Evolutionary conservation across 2,888 invertebrate genomes (phyloP).

Genomic region (Pemphredon lugubris): DNA sequence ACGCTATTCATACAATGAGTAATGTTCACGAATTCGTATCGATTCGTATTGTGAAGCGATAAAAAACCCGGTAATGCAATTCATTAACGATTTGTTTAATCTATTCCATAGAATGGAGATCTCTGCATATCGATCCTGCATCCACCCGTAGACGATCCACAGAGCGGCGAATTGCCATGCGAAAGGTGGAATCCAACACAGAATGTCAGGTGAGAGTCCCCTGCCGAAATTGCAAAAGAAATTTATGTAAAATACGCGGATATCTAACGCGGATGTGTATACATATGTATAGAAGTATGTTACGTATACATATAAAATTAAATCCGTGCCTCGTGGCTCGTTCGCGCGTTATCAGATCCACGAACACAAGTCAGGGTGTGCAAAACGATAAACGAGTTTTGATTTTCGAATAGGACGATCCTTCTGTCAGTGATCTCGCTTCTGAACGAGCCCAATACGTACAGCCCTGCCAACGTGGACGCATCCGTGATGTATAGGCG

Average conservation of each 20-base stretch:
- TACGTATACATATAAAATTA: too few relatives aligned
- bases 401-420: constrained; percentile 87
- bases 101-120: constrained; percentile 95
- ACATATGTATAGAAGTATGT: too few relatives aligned
- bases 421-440: constrained; percentile 98
- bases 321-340: too few relatives aligned
- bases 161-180: constrained; percentile 98
- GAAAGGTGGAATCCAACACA: constrained; percentile 99
- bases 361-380: neutral
- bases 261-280: too few relatives aligned
- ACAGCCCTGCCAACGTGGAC: constrained; percentile 99
- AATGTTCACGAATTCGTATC: too few relatives aligned
- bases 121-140: constrained; percentile 99
- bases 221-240: neutral
- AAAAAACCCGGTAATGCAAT: too few relatives aligned
- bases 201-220: constrained; percentile 88
- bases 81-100: too few relatives aligned
- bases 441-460: constrained; percentile 99
- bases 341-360: neutral
- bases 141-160: constrained; percentile 99
- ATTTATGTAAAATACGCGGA: too few relatives aligned
- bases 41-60: too few relatives aligned
- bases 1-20: too few relatives aligned
- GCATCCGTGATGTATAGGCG: constrained; percentile 99
- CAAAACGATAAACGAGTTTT: constrained; percentile 25